Evolutionary conservation across 2,113 vertebrate genomes (phyloP).

Genomic region (Cynocephalus volans): DNA sequence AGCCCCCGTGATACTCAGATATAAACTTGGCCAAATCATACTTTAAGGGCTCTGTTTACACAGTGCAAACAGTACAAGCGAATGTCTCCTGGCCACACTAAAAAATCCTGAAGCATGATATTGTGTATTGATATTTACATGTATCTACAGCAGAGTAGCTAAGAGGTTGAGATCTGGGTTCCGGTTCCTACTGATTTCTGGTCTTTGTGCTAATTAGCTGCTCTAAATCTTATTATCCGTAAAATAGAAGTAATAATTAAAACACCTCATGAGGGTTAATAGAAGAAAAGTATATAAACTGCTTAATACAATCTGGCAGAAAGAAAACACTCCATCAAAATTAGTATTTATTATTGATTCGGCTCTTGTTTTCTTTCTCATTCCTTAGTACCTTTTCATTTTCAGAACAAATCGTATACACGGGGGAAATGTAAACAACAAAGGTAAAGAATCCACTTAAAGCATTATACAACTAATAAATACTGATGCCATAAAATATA

Average conservation of each 20-base stretch:
- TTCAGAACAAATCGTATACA: slow-evolving; percentile 48
- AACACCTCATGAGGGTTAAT: neutral
- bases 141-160: neutral
- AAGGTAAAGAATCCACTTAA: slow-evolving; percentile 51
- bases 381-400: slow-evolving; percentile 45
- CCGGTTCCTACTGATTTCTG: neutral
- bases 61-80: neutral
- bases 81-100: neutral
- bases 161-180: neutral
- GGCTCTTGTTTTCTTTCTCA: slow-evolving; percentile 37
- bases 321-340: neutral
- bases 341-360: slow-evolving; percentile 11
- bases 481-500: slow-evolving; percentile 30
- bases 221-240: slow-evolving; percentile 28
- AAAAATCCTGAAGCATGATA: neutral
- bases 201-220: neutral
- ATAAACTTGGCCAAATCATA: neutral
- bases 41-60: neutral
- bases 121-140: neutral
- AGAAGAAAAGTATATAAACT: neutral
- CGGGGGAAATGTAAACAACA: neutral
- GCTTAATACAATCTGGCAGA: neutral
- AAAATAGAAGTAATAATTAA: neutral
- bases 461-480: slow-evolving; percentile 61
- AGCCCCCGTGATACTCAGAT: neutral